Evolutionary conservation across 2,888 invertebrate species (phyloP), one percentile per base, ranked within the genome.

Genomic region (Erebia epiphron): DNA sequence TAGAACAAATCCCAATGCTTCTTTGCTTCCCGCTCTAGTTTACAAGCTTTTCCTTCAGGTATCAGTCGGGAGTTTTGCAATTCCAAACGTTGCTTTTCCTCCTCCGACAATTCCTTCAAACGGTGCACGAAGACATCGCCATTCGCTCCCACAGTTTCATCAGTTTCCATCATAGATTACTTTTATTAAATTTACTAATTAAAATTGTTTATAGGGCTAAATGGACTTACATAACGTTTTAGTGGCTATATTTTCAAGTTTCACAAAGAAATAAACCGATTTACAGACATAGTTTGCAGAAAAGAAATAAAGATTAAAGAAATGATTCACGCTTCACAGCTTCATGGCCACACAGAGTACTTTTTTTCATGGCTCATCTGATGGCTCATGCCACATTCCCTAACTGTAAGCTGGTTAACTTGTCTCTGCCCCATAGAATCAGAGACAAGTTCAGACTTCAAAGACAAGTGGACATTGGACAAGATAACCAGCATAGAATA

Each of bases 1-100:
- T 99, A 99, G 88, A 99, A 99, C 67, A 98, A 92, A 87, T 99
- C 99, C 99, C 99, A 99, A 83, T 98, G 95, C 73, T 97, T 97
- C 81, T 96, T 96, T 0, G 98, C 97, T 79, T 99, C 96, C 61
- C 89, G 90, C 85, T 99, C 98, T 2, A 98, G 86, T 84, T 96
- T 95, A 1, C 91, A 90, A 2, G 97, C 98, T 83, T 96, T 96
- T 78, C 96, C 95, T 78, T 96, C 95, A 0, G 97, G 88, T 63
- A 93, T 85, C 11, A 91, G 41, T 16, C 92, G 84, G 0, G 83
- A 82, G 83, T 98, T 95, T 89, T 98, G 98, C 1, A 92, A 92
- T 56, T 94, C 89, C 52, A 98, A 91, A 72, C 94, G 94, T 57
- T 90, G 86, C 61, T 92, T 94, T 79, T 97, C 97, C 65, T 95